Evolutionary conservation across 2,888 invertebrate species (phyloP).

Genomic region (Hirtodrosophila confusa): DNA sequence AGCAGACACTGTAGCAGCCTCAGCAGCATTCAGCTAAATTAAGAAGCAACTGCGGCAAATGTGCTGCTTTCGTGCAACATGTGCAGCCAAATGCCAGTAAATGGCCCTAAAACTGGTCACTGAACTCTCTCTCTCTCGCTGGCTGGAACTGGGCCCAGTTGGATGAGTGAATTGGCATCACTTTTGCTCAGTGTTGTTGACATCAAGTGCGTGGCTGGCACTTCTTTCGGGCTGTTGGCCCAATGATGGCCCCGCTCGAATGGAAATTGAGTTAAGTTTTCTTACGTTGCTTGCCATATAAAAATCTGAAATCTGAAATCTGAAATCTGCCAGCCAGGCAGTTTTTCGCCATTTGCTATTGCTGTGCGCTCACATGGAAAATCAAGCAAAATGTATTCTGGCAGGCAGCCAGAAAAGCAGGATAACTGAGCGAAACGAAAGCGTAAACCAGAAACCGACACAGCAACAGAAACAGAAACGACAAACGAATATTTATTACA

Average conservation of each 20-base stretch:
- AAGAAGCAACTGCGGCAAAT: constrained; percentile 37
- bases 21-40: constrained; percentile 38
- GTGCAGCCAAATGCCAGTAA: constrained; percentile 51
- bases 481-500: constrained; percentile 78
- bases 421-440: constrained; percentile 38
- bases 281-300: constrained; percentile 32
- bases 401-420: constrained; percentile 63
- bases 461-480: constrained; percentile 45
- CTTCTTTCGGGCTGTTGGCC: constrained; percentile 48
- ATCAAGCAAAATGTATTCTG: constrained; percentile 74
- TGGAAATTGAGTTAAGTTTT: constrained; percentile 52
- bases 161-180: not conserved
- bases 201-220: constrained; percentile 64
- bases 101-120: constrained; percentile 42
- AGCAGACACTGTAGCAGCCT: constrained; percentile 6
- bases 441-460: constrained; percentile 43
- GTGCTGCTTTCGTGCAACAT: constrained; percentile 47
- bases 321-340: constrained; percentile 66
- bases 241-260: constrained; percentile 28
- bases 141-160: not conserved
- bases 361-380: constrained; percentile 69
- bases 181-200: constrained; percentile 19
- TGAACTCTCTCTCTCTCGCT: constrained; percentile 25
- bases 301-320: constrained; percentile 69
- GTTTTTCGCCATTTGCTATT: constrained; percentile 23